Conservation (phyloP, 1,140 invertebrate genomes). For the Bilobella aurantiaca region DNA sequence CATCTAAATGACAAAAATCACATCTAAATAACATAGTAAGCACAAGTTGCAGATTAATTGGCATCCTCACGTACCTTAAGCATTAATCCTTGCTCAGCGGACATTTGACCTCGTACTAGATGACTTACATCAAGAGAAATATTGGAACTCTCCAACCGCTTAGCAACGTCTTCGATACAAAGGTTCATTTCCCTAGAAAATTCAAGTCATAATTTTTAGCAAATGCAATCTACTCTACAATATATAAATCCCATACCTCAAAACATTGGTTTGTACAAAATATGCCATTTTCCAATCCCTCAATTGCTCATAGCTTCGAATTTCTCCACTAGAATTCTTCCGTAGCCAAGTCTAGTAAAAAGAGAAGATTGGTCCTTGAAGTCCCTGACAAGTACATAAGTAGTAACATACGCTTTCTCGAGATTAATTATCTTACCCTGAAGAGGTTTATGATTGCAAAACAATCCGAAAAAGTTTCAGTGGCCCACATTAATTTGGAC, state of each 20-base stretch:
- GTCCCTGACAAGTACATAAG: neutral
- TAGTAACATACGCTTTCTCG: neutral
- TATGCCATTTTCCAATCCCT: constrained; percentile 58
- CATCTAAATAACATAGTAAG: constrained; percentile 10
- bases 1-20: constrained; percentile 43
- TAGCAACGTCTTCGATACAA: constrained; percentile 56
- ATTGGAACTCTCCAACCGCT: constrained; percentile 43
- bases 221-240: too few species aligned
- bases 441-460: constrained; percentile 72
- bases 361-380: constrained; percentile 9
- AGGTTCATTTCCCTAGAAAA: constrained; percentile 35
- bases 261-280: constrained; percentile 56
- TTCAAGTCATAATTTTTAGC: too few species aligned
- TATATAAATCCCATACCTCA: constrained; percentile 17
- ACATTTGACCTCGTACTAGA: neutral
- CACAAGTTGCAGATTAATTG: neutral
- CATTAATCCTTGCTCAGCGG: constrained; percentile 19
- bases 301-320: constrained; percentile 42
- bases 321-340: neutral
- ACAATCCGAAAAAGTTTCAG: constrained; percentile 70
- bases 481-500: constrained; percentile 67
- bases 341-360: constrained; percentile 10
- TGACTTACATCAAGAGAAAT: constrained; percentile 1
- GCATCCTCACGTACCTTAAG: constrained; percentile 20
- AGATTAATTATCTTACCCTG: constrained; percentile 46